A percentile compares a stretch with the other conserved stretches of the same genome.
Evolutionary conservation across 2,797 vertebrate genomes (phyloP).

Genomic region (Nasua narica): DNA sequence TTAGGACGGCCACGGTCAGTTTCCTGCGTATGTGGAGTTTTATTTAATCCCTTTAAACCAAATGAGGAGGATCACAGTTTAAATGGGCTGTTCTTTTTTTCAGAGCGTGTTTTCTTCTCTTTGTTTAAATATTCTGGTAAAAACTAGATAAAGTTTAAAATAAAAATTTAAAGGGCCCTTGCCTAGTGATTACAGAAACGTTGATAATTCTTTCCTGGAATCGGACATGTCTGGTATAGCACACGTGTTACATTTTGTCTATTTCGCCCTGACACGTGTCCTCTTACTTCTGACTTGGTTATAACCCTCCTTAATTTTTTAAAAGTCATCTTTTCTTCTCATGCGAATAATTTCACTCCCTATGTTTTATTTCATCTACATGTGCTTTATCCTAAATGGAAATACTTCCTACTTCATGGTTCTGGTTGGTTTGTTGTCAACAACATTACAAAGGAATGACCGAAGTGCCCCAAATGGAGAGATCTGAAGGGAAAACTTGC

Average conservation of each 20-base stretch:
- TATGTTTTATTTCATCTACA: background rate
- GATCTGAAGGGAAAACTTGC: background rate
- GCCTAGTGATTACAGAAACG: background rate
- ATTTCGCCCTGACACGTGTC: background rate
- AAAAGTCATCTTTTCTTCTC: background rate
- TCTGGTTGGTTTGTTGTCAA: background rate
- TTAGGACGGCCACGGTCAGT: background rate
- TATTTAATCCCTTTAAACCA: background rate
- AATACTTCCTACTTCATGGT: background rate
- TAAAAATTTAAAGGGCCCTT: background rate
- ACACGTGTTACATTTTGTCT: background rate
- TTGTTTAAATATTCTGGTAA: background rate
- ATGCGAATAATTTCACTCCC: background rate
- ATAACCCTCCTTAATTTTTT: background rate
- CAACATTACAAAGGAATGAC: background rate
- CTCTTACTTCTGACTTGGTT: background rate
- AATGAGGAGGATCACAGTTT: background rate
- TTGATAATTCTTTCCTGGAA: background rate
- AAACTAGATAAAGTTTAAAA: background rate
- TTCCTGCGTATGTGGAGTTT: background rate
- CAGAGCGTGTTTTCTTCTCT: background rate
- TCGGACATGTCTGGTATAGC: too few species aligned
- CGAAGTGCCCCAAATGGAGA: background rate
- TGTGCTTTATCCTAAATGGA: background rate
- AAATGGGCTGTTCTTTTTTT: background rate